Base-by-base conservation (phyloP, 2,113 vertebrate species). In the Coptodon bakossiorum region DNA sequence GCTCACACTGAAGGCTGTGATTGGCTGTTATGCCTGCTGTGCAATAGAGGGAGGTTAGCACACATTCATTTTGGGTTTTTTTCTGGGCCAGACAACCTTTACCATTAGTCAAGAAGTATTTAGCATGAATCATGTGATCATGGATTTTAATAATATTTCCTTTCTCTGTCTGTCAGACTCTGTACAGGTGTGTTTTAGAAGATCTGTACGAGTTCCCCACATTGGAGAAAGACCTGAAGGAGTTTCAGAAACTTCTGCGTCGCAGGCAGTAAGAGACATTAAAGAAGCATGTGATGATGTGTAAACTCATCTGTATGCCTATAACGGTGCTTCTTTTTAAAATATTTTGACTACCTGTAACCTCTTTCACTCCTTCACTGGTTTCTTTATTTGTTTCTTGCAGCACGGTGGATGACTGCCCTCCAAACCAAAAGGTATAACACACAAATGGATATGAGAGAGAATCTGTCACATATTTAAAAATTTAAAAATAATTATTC, bases 371-470 rank as follows among this genome's bases (percentile, higher is more conserved):
- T 66, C 61, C 17, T 66, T 66, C 34, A 66, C 36, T 6, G 9
- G 3, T 78, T 78, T 92, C 43, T 89, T 57, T 76, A 59, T 87
- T 82, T 71, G 4, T 80, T 27, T 88, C 73, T 88, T 85, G 24
- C 94, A 99, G 99, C 96, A 99, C 98, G 7, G 97, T 99, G 38
- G 99, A 99, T 93, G 98, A 99, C 88, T 99, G 98, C 87, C 99
- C 98, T 84, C 98, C 98, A 22, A 98, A 98, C 85, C 96, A 96
- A 87, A 97, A 96, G 95, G 96, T 97, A 88, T 16, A 40, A 59
- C 38, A 66, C 9, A 53, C 22, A 86, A 36, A 53, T n/a, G 68
- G 68, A 73, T 17, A 48, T 48, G 22, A 73, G 68, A 48, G 68
- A 73, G 13, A 16, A 45, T 76, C 24, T 31, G 6, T 76, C 24